Evolutionary conservation across 2,888 invertebrate species (phyloP).

Genomic region (Drosophila siamana): DNA sequence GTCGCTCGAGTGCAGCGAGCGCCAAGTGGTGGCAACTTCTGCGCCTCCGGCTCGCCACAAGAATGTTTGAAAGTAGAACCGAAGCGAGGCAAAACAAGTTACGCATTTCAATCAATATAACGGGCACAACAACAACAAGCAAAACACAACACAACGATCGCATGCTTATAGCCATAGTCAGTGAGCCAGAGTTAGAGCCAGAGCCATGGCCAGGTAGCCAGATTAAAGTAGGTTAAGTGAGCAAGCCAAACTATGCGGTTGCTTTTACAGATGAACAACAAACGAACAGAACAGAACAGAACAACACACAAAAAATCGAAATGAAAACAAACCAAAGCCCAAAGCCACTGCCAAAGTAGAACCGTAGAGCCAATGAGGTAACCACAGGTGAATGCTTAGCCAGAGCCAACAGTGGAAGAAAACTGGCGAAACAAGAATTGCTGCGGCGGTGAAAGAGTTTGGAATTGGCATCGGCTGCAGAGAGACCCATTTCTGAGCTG

Average conservation of each 20-base stretch:
- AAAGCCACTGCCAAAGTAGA: slow-evolving; percentile 19
- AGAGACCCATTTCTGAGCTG: slow-evolving; percentile 74
- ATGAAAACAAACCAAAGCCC: slow-evolving; percentile 63
- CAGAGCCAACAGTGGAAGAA: slow-evolving; percentile 27
- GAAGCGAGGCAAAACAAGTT: slow-evolving; percentile 68
- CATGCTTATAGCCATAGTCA: slow-evolving; percentile 17
- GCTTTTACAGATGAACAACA: slow-evolving; percentile 52
- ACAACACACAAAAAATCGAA: slow-evolving; percentile 62
- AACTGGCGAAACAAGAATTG: slow-evolving; percentile 64
- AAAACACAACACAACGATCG: slow-evolving; percentile 24
- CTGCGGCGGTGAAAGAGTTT: slow-evolving; percentile 39
- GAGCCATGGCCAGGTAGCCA: slow-evolving; percentile 37
- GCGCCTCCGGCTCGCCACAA: background rate
- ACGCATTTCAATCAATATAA: slow-evolving; percentile 81
- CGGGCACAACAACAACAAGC: slow-evolving; percentile 46
- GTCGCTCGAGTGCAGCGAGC: slow-evolving; percentile 26
- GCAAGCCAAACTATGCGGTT: slow-evolving; percentile 58
- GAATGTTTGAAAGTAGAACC: slow-evolving; percentile 65
- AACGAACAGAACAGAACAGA: too few species aligned
- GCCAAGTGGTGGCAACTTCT: slow-evolving; percentile 1
- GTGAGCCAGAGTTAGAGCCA: slow-evolving; percentile 50
- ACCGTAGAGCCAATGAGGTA: slow-evolving; percentile 69
- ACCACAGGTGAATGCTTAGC: slow-evolving; percentile 64
- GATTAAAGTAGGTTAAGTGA: slow-evolving; percentile 81
- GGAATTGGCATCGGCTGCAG: slow-evolving; percentile 22